Evolutionary conservation across 1,140 invertebrate genomes (phyloP).

Genomic region (Potamilus streckersoni): DNA sequence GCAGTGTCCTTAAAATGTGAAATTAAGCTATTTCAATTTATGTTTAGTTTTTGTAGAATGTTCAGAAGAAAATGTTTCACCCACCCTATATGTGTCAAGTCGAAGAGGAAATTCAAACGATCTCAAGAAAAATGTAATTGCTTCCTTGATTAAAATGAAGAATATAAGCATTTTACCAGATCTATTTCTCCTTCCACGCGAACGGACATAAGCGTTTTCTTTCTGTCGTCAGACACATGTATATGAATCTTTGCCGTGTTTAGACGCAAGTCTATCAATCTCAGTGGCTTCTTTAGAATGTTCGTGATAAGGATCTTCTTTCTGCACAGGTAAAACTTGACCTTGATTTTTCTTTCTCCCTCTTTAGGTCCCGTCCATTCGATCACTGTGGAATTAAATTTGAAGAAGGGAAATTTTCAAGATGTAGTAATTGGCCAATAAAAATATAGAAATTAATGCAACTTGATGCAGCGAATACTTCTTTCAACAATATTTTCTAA

Average conservation of each 20-base stretch:
- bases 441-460: too few relatives aligned
- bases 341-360: conserved; percentile 37
- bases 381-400: conserved; percentile 21
- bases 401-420: too few relatives aligned
- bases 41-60: neutral
- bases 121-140: too few relatives aligned
- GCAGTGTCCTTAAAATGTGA: too few relatives aligned
- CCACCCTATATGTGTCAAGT: too few relatives aligned
- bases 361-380: conserved; percentile 49
- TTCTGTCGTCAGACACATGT: conserved; percentile 12
- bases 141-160: too few relatives aligned
- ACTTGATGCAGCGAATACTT: too few relatives aligned
- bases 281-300: conserved; percentile 54
- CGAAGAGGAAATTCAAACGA: too few relatives aligned
- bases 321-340: conserved; percentile 35
- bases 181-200: conserved; percentile 39
- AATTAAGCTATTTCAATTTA: neutral
- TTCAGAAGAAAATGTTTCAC: neutral
- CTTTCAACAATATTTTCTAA: too few relatives aligned
- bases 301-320: conserved; percentile 41
- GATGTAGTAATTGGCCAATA: too few relatives aligned
- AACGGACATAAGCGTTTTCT: conserved; percentile 32
- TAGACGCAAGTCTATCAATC: conserved; percentile 71
- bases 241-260: conserved; percentile 18
- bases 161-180: conserved; percentile 26